phyloP scores from a whole-genome alignment of 2,113 vertebrate genomes.

The Candoia aspera region DNA sequence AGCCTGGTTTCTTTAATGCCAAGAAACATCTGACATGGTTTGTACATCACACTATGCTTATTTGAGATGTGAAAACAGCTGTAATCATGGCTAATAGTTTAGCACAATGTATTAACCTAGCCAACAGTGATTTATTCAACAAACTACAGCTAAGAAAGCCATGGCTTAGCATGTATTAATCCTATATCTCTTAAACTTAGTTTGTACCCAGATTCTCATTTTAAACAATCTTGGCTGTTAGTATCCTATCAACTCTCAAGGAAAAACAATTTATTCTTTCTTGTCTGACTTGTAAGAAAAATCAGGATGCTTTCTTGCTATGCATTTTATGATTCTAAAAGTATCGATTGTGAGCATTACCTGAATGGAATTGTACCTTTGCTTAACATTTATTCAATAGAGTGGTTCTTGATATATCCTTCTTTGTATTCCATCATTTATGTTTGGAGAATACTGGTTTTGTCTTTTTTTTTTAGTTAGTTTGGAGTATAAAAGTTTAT shows the following conservation, averaged over 20 bases:
- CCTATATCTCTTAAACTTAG: background rate
- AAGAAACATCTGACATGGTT: background rate
- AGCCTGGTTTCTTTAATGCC: background rate
- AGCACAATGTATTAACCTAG: background rate
- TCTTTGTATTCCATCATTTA: background rate
- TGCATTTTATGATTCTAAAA: background rate
- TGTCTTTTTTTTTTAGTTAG: background rate
- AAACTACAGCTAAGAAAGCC: background rate
- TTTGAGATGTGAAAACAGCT: background rate
- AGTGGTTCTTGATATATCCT: background rate
- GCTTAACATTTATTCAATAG: background rate
- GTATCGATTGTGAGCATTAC: background rate
- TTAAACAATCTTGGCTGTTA: background rate
- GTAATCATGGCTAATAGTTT: background rate
- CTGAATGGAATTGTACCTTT: background rate
- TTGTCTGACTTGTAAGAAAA: background rate
- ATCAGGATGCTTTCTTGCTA: background rate
- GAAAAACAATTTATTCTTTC: background rate
- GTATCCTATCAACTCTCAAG: background rate
- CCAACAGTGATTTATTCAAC: background rate
- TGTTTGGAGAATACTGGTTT: background rate
- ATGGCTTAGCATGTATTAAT: background rate
- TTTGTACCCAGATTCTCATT: background rate
- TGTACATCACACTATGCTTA: background rate
- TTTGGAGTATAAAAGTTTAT: background rate